A percentile compares a stretch with the other conserved stretches of the same genome.
Evolutionary conservation across 2,797 vertebrate genomes (phyloP).

Genomic region (Tangara arthus): DNA sequence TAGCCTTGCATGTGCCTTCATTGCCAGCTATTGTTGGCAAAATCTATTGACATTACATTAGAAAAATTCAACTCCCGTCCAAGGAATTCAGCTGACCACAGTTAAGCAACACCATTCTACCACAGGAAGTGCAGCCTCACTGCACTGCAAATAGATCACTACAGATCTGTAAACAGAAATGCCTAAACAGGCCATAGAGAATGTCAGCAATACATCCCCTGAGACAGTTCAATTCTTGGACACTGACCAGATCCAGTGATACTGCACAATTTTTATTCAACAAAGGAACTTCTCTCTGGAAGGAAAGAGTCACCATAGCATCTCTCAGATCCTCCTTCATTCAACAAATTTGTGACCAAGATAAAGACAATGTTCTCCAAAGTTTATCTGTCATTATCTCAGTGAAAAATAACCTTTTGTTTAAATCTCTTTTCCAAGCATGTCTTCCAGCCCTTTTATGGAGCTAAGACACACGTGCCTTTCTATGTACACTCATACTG

Average conservation of each 20-base stretch:
- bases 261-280: background rate
- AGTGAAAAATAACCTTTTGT: background rate
- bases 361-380: background rate
- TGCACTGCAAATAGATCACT: constrained; percentile 40
- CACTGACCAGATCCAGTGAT: constrained; percentile 6
- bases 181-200: constrained; percentile 22
- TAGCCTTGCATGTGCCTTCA: background rate
- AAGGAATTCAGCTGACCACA: constrained; percentile 53
- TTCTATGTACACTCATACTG: background rate
- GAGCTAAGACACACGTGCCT: background rate
- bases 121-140: constrained; percentile 12
- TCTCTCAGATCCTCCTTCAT: background rate
- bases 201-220: constrained; percentile 8
- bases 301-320: background rate
- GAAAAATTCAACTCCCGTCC: constrained; percentile 23
- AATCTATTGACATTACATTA: background rate
- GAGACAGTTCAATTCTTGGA: constrained; percentile 16
- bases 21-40: constrained; percentile 13
- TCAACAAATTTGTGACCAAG: background rate
- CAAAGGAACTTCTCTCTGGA: background rate
- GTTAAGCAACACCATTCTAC: constrained; percentile 30
- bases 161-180: constrained; percentile 45
- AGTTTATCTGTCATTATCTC: background rate
- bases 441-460: background rate
- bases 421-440: background rate